Evolutionary conservation across 1,140 invertebrate genomes (phyloP).

Genomic region (Drosophila azteca): DNA sequence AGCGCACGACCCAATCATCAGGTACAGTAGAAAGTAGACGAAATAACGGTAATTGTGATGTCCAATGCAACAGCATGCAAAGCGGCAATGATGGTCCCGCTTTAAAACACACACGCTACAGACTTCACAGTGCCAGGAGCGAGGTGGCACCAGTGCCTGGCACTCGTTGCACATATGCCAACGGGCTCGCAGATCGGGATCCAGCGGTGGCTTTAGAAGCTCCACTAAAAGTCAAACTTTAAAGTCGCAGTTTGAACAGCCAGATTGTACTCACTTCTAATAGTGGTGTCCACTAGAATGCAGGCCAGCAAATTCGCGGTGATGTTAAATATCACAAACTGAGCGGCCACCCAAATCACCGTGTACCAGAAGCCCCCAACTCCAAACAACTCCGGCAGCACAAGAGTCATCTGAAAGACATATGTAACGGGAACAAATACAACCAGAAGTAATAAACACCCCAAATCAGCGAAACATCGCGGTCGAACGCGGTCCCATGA

Average conservation of each 20-base stretch:
- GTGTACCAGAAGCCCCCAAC: conserved; percentile 84
- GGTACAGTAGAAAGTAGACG: conserved; percentile 91
- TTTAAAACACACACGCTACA: conserved; percentile 94
- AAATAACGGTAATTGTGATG: conserved; percentile 96
- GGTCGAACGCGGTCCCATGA: conserved; percentile 43
- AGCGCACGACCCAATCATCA: conserved; percentile 89
- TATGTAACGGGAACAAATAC: conserved; percentile 63
- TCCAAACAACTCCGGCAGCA: conserved; percentile 86
- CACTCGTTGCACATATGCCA: conserved; percentile 92
- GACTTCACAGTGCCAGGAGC: conserved; percentile 94
- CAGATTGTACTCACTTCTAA: conserved; percentile 84
- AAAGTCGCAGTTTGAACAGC: no score
- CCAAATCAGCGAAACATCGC: conserved; percentile 35
- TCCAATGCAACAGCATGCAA: conserved; percentile 95
- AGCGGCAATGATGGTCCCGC: conserved; percentile 97
- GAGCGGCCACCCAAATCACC: conserved; percentile 87
- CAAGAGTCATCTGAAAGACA: conserved; percentile 86
- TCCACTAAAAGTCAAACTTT: conserved; percentile 29
- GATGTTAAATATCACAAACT: conserved; percentile 90
- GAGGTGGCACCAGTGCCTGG: conserved; percentile 91
- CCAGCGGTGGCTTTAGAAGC: conserved; percentile 59
- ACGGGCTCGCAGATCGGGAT: conserved; percentile 10
- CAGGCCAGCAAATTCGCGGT: conserved; percentile 90
- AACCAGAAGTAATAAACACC: conserved; percentile 67
- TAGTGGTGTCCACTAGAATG: conserved; percentile 90